Base-by-base conservation (phyloP, 2,888 invertebrate genomes). In the Dasypogon diadema region DNA sequence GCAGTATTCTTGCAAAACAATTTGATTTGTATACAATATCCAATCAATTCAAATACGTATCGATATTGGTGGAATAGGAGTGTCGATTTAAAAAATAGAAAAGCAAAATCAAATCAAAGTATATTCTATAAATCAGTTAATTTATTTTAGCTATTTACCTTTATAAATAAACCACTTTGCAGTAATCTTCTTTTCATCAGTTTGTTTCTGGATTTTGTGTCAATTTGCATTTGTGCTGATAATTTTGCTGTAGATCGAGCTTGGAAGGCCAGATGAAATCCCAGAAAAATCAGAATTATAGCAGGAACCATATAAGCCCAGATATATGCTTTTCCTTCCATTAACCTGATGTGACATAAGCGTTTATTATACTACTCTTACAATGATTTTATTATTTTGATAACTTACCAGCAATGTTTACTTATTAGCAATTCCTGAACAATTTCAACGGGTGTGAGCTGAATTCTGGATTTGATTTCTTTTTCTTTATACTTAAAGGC, bases 161-260 rank as follows among this genome's bases (percentile, higher is more conserved):
- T 89, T 16, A 89, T 85, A 82, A 90, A 90, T 18, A 90, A 87
- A 77, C 88, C 86, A 79, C 90, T 86, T 81, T 90, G 91, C 76
- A 90, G 83, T 37, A 88, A 86, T 78, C 90, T 86, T 79, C 89
- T 87, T 79, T 88, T 86, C 73, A 88, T 88, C 88, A 90, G 88
- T 83, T 89, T 90, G 80, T 89, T 88, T 54, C 89, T 87, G 54
- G 88, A 87, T 80, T 88, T 87, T 77, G 88, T 86, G 79, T 90
- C 89, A 77, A 89, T 84, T 80, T 90, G 89, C 87, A 90, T 88
- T 79, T 88, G 88, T 81, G 89, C 88, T 46, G 89, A 88, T 82
- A 89, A 88, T 80, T 89, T 87, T 12, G 90, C 89, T 10, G 89
- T 87, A 70, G 88, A 85, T 21, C 89, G 88, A 30, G 90, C 88